Evolutionary conservation across 2,113 vertebrate genomes (phyloP).

Genomic region (Rhombomys opimus): DNA sequence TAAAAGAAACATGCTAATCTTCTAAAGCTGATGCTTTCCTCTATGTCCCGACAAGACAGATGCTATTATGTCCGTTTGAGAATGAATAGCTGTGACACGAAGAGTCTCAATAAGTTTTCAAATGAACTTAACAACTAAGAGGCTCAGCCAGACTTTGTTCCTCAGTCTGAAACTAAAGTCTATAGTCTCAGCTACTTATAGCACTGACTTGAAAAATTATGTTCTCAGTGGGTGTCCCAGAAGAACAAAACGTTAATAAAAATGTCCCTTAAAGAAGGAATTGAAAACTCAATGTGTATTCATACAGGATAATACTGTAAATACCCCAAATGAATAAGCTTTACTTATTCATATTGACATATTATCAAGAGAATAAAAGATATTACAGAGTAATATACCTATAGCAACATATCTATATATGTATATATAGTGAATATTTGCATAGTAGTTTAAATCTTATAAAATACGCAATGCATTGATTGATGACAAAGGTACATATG

Average conservation of each 20-base stretch:
- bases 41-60: not conserved
- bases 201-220: not conserved
- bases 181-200: not conserved
- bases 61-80: not conserved
- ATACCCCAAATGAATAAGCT: not conserved
- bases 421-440: not conserved
- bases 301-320: not conserved
- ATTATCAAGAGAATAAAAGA: not conserved
- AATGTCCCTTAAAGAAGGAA: not conserved
- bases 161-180: not conserved
- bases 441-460: not conserved
- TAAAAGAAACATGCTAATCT: not conserved
- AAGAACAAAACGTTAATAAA: not conserved
- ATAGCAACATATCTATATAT: not conserved
- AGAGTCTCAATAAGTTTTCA: not conserved
- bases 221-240: not conserved
- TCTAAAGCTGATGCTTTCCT: not conserved
- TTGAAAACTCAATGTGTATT: not conserved
- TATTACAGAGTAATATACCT: not conserved
- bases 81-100: not conserved
- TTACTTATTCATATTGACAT: not conserved
- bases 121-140: not conserved
- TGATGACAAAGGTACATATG: not conserved
- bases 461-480: not conserved
- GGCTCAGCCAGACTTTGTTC: not conserved